These are phyloP conservation scores for Neotoxoptera formosana DNA, from an alignment of 1,140 invertebrate species.

Conservation along the genomic window DNA sequence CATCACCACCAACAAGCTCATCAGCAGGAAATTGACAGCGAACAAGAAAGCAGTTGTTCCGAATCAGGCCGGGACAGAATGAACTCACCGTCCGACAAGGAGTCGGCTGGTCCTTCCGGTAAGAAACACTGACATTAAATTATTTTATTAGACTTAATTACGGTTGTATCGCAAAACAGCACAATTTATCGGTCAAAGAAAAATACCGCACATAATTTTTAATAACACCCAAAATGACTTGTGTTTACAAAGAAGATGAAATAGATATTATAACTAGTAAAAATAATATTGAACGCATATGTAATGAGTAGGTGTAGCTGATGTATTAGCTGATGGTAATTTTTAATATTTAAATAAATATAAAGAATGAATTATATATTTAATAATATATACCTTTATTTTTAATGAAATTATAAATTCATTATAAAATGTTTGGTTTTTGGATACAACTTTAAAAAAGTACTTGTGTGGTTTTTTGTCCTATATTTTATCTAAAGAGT, in stretches of 20 bases:
- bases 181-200: background rate
- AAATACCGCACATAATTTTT: background rate
- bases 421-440: background rate
- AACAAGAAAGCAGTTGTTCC: constrained; percentile 63
- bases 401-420: background rate
- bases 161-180: background rate
- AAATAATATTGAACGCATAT: background rate
- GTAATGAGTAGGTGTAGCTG: no score
- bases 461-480: no score
- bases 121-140: constrained; percentile 37
- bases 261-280: background rate
- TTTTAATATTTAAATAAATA: background rate
- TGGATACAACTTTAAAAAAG: background rate
- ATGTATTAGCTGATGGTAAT: background rate
- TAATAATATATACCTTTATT: background rate
- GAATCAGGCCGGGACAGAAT: constrained; percentile 62
- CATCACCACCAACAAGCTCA: constrained; percentile 43
- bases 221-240: background rate
- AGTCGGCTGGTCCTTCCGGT: constrained; percentile 61
- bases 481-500: background rate
- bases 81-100: constrained; percentile 59
- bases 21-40: constrained; percentile 61
- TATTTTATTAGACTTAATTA: background rate
- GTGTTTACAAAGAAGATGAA: background rate
- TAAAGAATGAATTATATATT: background rate